Evolutionary conservation across 2,888 invertebrate genomes (phyloP).

Genomic region (Dryobotodes eremita): DNA sequence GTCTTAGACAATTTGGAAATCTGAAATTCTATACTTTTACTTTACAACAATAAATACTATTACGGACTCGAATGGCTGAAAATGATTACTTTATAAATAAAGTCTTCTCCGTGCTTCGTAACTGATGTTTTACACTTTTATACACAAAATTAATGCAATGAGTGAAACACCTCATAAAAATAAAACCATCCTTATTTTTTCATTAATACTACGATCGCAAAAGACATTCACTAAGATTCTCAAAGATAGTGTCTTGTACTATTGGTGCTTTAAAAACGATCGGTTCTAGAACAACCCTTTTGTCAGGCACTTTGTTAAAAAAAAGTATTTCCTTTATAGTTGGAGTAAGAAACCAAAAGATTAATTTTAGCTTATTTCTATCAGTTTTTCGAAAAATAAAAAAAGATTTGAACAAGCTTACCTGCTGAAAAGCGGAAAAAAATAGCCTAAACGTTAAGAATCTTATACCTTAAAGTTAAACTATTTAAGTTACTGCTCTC

Average conservation of each 20-base stretch:
- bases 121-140: not conserved
- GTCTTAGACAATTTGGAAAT: too few relatives aligned
- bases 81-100: too few relatives aligned
- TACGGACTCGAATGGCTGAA: too few relatives aligned
- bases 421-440: not conserved
- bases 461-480: not conserved
- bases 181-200: not conserved
- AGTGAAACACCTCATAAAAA: not conserved
- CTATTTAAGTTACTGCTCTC: not conserved
- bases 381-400: not conserved
- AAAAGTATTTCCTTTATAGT: not conserved
- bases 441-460: not conserved
- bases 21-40: too few relatives aligned
- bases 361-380: not conserved
- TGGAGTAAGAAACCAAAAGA: not conserved
- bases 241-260: not conserved
- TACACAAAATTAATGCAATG: not conserved
- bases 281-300: not conserved
- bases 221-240: not conserved
- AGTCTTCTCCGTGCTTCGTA: too few relatives aligned
- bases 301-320: not conserved
- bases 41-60: too few relatives aligned
- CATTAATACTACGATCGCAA: not conserved
- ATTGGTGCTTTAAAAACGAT: not conserved
- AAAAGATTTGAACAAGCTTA: not conserved